Base-by-base conservation (phyloP, 2,888 invertebrate species). In the Cerastis rubricosa region DNA sequence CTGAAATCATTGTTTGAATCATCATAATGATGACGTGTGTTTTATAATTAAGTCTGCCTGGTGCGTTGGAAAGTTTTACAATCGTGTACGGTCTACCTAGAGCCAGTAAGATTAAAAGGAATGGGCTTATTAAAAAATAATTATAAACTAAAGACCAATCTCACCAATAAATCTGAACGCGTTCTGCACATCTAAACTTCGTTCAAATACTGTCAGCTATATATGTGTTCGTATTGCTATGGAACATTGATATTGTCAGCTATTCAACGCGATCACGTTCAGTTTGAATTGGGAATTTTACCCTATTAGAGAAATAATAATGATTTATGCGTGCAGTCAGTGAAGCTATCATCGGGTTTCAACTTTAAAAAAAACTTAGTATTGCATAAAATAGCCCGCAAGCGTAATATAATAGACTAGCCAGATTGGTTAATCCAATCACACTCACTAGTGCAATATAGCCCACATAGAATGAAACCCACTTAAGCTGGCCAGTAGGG, bases 401-500 rank as follows among this genome's bases (percentile, higher is more conserved):
- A 5, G 0, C 8, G 3, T 45, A 35, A 9, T 35, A 40, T 49
- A 59, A 78, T 40, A 35, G 29, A 40, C 47, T 65, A 47, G 9
- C 8, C 29, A 40, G 22, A 49, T 29, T 43, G 49, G 29, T 35
- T 61, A 51, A 80, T 29, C 64, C 72, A 47, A 80, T 57, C 19
- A 71, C n/a, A 64, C 64, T 43, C 19, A 78, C 64, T 25, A 22
- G 22, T 43, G 11, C 14, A 57, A 54, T 54, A 71, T 45, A 80
- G 47, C 68, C 59, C 17, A 71, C 49, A 66, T 80, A 51, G 12
- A 43, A 43, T n/a, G 59, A 59, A 29, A 40, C 12, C 45, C 43
- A n/a, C 49, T 71, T 66, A 75, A 86, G 74, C 76, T 79, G 61
- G 49, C 80, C 40, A 74, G 64, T 74, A 35, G 40, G 74, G 76